Evolutionary conservation across 2,797 vertebrate species (phyloP), one percentile per base, ranked within the genome.

Genomic region (Sardinella longiceps): DNA sequence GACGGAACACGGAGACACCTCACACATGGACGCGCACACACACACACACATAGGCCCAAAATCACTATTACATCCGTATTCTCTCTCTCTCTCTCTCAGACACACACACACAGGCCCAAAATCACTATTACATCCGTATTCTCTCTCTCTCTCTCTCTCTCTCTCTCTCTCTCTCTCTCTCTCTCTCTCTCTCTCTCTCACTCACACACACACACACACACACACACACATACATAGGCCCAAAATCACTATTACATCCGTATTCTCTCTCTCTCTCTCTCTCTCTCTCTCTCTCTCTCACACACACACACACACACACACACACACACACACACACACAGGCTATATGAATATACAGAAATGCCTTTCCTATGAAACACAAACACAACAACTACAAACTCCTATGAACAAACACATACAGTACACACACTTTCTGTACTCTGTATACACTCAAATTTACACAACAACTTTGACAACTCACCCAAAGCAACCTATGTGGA

Each of bases 1-100:
- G 82, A 81, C 83, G 70, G 80, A 85, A 82, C 80, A 82, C 5
- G 56, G 28, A 82, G 50, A 81, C 80, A 81, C 45, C 80, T 51
- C 46, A 56, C 80, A 81, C 48, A 10, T 11, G 30, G 46, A 53
- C 46, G 48, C 14, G 25, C 46, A 37, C 46, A 39, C 30, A 33
- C 81, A 81, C 46, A 30, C 80, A 81, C 46, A 51, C 80, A 5
- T n/a, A 30, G 10, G 25, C 60, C 28, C 28, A 63, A 28, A 63
- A 7, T 23, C 56, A 56, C 50, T 30, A 10, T 3, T 25, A 46
- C 80, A 80, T 43, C 12, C 77, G 15, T 11, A 43, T 11, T 5
- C 43, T 43, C 43, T 43, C 43, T 43, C 43, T 43, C 43, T n/a
- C n/a, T n/a, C n/a, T n/a, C n/a, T n/a, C n/a, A n/a, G n/a, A n/a